Conservation (phyloP, 2,113 vertebrate genomes). For the Aldabrachelys gigantea region DNA sequence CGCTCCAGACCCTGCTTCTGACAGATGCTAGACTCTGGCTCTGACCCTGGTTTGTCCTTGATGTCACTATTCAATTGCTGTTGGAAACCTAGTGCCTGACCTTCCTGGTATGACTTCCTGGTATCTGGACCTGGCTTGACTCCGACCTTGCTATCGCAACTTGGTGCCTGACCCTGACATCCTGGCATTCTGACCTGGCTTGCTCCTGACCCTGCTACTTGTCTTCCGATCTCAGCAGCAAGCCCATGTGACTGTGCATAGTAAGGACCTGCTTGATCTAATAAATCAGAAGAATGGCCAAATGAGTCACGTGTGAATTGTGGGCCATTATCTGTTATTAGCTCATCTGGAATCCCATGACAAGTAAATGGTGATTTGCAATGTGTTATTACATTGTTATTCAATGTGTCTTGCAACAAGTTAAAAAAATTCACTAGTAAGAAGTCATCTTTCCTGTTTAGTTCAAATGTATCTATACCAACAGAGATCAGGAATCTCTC, state of each 20-base stretch:
- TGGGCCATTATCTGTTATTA: slow-evolving; percentile 50
- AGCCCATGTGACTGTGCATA: slow-evolving; percentile 13
- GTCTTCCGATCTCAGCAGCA: not conserved
- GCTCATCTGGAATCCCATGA: slow-evolving; percentile 56
- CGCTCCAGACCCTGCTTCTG: not conserved
- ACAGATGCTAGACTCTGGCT: not conserved
- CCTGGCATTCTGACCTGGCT: not conserved
- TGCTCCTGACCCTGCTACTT: not conserved
- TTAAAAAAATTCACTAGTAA: slow-evolving; percentile 33
- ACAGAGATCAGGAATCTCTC: slow-evolving; percentile 26
- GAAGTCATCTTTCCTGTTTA: slow-evolving; percentile 52
- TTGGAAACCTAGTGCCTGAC: not conserved
- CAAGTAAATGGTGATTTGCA: slow-evolving; percentile 36
- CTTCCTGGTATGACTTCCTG: too few relatives aligned
- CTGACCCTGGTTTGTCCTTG: not conserved
- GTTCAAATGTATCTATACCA: slow-evolving; percentile 27
- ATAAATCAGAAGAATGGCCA: slow-evolving; percentile 62
- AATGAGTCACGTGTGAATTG: slow-evolving; percentile 49
- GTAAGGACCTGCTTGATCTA: slow-evolving; percentile 33
- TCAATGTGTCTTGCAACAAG: slow-evolving; percentile 43
- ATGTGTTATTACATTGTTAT: slow-evolving; percentile 26
- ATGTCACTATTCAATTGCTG: not conserved
- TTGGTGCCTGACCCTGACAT: not conserved
- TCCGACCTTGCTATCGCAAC: too few relatives aligned
- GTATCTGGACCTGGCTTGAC: too few relatives aligned